Base-by-base conservation (phyloP, 2,113 vertebrate species). In the Pelusios castaneus region DNA sequence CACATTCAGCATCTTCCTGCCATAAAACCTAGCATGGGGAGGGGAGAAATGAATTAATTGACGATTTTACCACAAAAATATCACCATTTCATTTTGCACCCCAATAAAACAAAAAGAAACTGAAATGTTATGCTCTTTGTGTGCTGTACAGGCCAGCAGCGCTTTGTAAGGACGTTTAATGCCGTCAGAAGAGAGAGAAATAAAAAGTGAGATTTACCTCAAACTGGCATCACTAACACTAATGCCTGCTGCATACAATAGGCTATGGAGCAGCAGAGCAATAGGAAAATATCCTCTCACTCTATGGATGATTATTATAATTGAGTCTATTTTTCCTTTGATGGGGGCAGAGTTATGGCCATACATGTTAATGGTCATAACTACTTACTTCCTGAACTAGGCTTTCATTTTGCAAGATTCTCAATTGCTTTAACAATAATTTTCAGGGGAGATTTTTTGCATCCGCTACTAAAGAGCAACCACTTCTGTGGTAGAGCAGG, bases 1-100 rank as follows among this genome's bases (percentile, higher is more conserved):
- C 11, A 97, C 45, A 4, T 63, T 92, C 89, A 98, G 91, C 97
- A 98, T 98, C 95, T 96, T 97, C 75, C 95, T 92, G 47, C 98
- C 98, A 8, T 97, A 98, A 93, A 95, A 93, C 79, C 98, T 98
- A 95, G 76, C 73, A 7, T 1, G 27, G 63, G n/a, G 78, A 60
- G 81, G 78, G 77, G 4, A 54, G 55, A 55, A 58, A 80, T 85
- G 31, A 80, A 79, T n/a, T 17, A 6, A 94, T 79, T 49, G 31
- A 77, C 51, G 17, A 21, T 54, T 52, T 51, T 60, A 38, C 6
- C 78, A 54, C 34, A 76, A 41, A 47, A 87, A 14, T 58, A 11
- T 43, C 49, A 43, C 51, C 63, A 52, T 34, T 2, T 89, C 58
- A 79, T 45, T 83, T 70, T 13, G 24, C 51, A 19, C 49, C 54